Conservation (phyloP, 1,140 invertebrate genomes). For the Pseudomyrmex sp. region DNA sequence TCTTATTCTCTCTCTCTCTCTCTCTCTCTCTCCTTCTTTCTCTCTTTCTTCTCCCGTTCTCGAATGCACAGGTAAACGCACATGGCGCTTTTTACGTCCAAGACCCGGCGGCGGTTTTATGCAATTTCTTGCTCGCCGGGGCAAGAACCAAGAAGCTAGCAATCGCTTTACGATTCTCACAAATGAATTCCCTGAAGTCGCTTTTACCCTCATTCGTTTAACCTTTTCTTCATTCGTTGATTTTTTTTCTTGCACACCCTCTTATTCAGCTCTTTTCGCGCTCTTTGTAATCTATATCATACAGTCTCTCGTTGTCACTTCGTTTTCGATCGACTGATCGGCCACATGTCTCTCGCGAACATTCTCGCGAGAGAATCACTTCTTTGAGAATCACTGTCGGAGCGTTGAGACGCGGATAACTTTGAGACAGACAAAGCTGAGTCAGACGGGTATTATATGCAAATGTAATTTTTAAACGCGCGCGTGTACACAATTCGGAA, state of each 20-base stretch:
- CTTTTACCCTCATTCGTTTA: conserved; percentile 16
- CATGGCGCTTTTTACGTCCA: conserved; percentile 37
- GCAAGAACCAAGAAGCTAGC: conserved; percentile 65
- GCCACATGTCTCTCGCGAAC: too few relatives aligned
- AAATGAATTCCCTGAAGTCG: conserved; percentile 78
- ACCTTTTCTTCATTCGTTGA: conserved; percentile 38
- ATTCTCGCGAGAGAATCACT: too few relatives aligned
- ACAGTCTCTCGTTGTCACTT: background rate
- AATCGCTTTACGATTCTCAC: conserved; percentile 79
- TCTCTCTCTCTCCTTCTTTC: background rate
- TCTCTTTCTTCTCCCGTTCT: conserved; percentile 9
- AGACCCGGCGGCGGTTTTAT: conserved; percentile 62
- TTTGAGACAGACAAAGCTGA: conserved; percentile 42
- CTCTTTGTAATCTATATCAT: conserved; percentile 7
- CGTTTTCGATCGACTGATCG: conserved; percentile 10
- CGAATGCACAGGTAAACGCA: conserved; percentile 39
- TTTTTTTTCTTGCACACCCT: conserved; percentile 7
- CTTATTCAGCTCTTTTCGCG: background rate
- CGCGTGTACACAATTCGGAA: background rate
- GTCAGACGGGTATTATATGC: conserved; percentile 45
- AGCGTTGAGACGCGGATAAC: conserved; percentile 18
- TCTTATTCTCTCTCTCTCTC: background rate
- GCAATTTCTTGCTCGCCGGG: conserved; percentile 75
- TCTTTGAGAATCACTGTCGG: conserved; percentile 36
- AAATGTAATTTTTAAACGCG: conserved; percentile 21